Base-by-base conservation (phyloP, 2,888 invertebrate species). In the Steinernema carpocapsae region DNA sequence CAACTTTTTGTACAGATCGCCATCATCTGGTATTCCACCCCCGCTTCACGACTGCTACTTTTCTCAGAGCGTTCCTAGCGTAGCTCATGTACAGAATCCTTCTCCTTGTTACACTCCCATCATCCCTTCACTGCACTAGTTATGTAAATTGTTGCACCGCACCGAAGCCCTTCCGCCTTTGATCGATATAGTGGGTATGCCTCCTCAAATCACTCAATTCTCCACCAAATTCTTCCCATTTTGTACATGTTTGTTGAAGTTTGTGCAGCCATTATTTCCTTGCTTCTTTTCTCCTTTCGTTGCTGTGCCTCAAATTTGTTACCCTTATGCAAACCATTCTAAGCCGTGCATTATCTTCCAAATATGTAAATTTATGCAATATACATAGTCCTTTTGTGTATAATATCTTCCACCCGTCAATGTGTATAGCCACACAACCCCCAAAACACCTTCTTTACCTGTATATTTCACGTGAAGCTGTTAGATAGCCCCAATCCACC, bases 171-270 rank as follows among this genome's bases (percentile, higher is more conserved):
- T 64, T 76, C 37, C 73, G 71, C 71, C 71, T 73, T 76, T 64
- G 70, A 73, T 70, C 73, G 14, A 26, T 37, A 37, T 73, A 37
- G 22, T 70, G 52, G 51, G 70, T 74, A 64, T 48, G 42, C 4
- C 37, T 10, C 72, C 46, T 70, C 72, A 45, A 70, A 17, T 22
- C 37, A n/a, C 59, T 24, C 52, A 42, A 29, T 56, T 71, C 46
- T 29, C 70, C 19, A 22, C 43, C 43, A 51, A 64, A 43, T n/a
- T n/a, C n/a, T n/a, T n/a, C n/a, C n/a, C n/a, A 45, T 59, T 64
- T 43, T 76, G 76, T 76, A 72, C 72, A 76, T 76, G 48, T 74
- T 71, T 48, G 73, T 73, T 76, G n/a, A 73, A 48, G 19, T 48
- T 37, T 19, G 48, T 7, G 48, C 48, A 26, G 64, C 64, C 37